A percentile compares a stretch with the other conserved stretches of the same genome.
phyloP scores from a whole-genome alignment of 1,140 invertebrate species.

The Ditylenchus dipsaci region DNA sequence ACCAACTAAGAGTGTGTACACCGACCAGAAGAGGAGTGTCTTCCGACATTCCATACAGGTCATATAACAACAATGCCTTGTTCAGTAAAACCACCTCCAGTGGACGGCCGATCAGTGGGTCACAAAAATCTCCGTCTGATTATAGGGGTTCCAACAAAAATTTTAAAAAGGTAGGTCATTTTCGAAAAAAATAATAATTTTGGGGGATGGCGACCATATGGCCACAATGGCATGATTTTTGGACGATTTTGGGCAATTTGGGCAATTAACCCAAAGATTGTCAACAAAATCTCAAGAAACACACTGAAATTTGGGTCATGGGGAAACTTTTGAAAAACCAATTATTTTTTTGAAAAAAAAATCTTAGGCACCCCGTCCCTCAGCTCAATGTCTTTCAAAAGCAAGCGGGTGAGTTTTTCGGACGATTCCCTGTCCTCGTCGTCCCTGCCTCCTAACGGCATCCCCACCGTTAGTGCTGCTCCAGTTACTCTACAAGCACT shows the following conservation, averaged over 20 bases:
- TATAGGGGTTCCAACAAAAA: neutral
- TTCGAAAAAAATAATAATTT: too few relatives aligned
- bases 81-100: neutral
- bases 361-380: neutral
- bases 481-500: slow-evolving; percentile 1
- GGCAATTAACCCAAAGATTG: too few relatives aligned
- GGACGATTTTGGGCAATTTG: too few relatives aligned
- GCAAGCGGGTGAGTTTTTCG: slow-evolving; percentile 1
- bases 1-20: neutral
- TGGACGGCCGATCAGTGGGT: neutral
- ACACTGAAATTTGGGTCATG: too few relatives aligned
- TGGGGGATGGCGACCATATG: too few relatives aligned
- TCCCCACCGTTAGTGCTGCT: neutral
- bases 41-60: neutral
- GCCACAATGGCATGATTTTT: too few relatives aligned
- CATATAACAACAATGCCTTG: neutral
- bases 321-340: too few relatives aligned
- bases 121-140: neutral
- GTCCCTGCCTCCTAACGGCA: neutral
- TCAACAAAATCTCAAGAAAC: too few relatives aligned
- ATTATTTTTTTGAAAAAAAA: too few relatives aligned
- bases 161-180: neutral
- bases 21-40: neutral
- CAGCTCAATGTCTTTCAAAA: neutral
- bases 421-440: neutral